Conservation (phyloP, 2,888 invertebrate genomes). For the Lydus trimaculatus region DNA sequence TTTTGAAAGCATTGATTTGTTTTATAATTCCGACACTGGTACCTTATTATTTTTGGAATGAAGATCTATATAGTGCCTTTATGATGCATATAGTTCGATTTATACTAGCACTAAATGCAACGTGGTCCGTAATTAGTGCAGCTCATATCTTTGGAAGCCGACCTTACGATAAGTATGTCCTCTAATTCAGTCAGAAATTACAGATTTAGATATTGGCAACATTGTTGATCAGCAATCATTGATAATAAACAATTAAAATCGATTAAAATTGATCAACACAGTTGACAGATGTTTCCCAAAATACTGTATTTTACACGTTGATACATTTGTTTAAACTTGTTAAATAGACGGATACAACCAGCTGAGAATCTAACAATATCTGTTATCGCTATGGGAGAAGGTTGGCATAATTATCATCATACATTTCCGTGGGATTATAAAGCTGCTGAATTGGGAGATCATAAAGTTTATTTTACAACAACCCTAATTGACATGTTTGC, state of each 20-base stretch:
- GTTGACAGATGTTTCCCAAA: no score
- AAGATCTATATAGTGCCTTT: slow-evolving; percentile 72
- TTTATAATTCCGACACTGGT: slow-evolving; percentile 79
- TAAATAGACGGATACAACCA: slow-evolving; percentile 57
- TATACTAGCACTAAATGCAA: slow-evolving; percentile 79
- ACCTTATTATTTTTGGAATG: slow-evolving; percentile 81
- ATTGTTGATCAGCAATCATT: no score
- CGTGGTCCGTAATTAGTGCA: slow-evolving; percentile 89
- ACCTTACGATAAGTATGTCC: slow-evolving; percentile 73
- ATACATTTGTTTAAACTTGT: background rate
- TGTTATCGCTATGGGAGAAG: slow-evolving; percentile 73
- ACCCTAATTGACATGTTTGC: slow-evolving; percentile 81
- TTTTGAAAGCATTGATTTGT: slow-evolving; percentile 75
- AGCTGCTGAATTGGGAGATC: slow-evolving; percentile 78
- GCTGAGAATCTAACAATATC: slow-evolving; percentile 74
- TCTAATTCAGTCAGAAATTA: background rate
- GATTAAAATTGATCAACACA: no score
- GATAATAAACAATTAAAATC: no score
- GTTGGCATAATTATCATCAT: slow-evolving; percentile 89
- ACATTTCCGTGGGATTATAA: slow-evolving; percentile 85
- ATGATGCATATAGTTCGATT: slow-evolving; percentile 79
- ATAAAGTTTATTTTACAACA: slow-evolving; percentile 76
- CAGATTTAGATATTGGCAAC: no score
- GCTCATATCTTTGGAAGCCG: slow-evolving; percentile 83
- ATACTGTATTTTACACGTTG: no score